Conservation (phyloP, 2,797 vertebrate genomes). For the Neosilurus mollespiculum region DNA sequence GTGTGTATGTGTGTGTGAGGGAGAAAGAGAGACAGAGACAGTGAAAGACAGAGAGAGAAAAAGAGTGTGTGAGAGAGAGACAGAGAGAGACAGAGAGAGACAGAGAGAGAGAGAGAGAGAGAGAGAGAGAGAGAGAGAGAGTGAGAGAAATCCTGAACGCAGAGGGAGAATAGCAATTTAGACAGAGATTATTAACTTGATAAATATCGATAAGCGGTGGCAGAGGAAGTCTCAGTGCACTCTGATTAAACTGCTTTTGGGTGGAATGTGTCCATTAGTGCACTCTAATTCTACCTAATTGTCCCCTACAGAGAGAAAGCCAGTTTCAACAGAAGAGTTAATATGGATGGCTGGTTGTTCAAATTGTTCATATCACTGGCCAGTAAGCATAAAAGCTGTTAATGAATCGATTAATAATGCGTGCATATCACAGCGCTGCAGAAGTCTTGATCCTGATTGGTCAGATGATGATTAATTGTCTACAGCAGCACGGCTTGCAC, state of each 20-base stretch:
- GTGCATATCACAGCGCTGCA: background rate
- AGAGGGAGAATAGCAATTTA: slow-evolving; percentile 40
- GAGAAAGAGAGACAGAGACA: too few species aligned
- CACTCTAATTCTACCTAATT: slow-evolving; percentile 28
- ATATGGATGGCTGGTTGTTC: background rate
- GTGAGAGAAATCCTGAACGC: background rate
- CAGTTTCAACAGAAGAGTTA: slow-evolving; percentile 4
- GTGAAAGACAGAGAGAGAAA: too few species aligned
- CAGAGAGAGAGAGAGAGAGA: too few species aligned
- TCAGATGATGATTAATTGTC: background rate
- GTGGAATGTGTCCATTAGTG: slow-evolving; percentile 35
- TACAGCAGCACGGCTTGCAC: background rate
- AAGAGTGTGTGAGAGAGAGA: too few species aligned
- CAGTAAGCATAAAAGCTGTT: slow-evolving; percentile 22
- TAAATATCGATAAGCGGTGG: slow-evolving; percentile 64
- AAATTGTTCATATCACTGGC: background rate
- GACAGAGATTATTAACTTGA: slow-evolving; percentile 61
- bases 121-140: too few species aligned
- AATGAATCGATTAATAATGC: slow-evolving; percentile 12
- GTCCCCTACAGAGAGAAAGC: slow-evolving; percentile 10
- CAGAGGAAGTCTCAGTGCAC: slow-evolving; percentile 54
- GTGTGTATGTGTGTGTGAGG: background rate
- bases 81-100: too few species aligned
- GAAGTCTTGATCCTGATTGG: background rate
- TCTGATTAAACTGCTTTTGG: slow-evolving; percentile 35